Evolutionary conservation across 2,113 vertebrate genomes (phyloP), one percentile per base, ranked within the genome.

Genomic region (Chloebia gouldiae): DNA sequence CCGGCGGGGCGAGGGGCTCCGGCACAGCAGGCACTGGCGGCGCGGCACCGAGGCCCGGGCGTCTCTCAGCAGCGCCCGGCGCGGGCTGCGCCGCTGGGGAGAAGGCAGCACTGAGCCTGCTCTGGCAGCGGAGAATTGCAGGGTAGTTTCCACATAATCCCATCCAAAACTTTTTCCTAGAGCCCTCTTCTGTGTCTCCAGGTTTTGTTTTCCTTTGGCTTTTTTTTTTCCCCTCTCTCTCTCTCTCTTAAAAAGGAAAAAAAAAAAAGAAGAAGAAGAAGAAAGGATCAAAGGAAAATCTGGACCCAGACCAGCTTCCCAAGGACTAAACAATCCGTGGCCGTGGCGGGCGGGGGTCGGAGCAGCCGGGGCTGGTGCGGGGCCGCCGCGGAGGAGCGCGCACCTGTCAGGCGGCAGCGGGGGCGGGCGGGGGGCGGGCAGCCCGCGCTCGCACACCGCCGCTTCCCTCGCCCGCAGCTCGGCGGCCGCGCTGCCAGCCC

Each of bases 141-240:
- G 97, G 98, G 98, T 98, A 97, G 98, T 98, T 98, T 98, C 99
- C 98, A 98, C 99, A 99, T 99, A 98, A 98, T 99, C 99, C 98
- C 98, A 98, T 98, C 97, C 98, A 98, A 98, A 97, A 97, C 93
- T 98, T 97, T 97, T 96, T 97, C 94, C 96, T 87, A 92, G 79
- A 89, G 95, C 94, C 94, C 90, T 97, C 93, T 94, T 90, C 96
- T 88, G 83, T 47, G 96, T 97, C 96, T 97, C 96, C 88, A 97
- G 97, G 96, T 97, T 96, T 96, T 96, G 92, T 78, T 80, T 87
- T 84, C 44, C 71, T 79, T 88, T 28, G 21, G 61, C 37, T 25
- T 13, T 56, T 72, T 57, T 77, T 44, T 37, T 39, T 39, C 13
- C 17, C 19, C 17, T 42, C 6, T 31, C 13, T 6, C 47, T 16